Evolutionary conservation across 2,888 invertebrate species (phyloP), one percentile per base, ranked within the genome.

Genomic region (Coleophora deauratella): DNA sequence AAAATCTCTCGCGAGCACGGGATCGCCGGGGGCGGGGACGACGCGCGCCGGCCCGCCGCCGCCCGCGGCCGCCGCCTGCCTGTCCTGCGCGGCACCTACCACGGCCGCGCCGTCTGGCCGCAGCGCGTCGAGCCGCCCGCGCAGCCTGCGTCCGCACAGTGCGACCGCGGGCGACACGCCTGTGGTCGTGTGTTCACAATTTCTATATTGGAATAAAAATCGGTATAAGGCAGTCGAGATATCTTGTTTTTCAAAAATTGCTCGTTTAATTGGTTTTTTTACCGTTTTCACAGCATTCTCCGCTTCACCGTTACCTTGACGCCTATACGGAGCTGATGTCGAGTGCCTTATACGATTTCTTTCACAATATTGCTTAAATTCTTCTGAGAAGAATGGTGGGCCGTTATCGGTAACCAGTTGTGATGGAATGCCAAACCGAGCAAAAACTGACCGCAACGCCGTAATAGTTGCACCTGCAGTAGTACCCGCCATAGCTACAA

Each of bases 221-320:
- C 28, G 36, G 34, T 28, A 41, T 10, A 54, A 32, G 1, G 50
- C 49, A 7, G 33, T 36, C 13, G 41, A 27, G 3, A 47, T 32
- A 31, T 51, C 41, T 8, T 40, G 36, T 1, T 45, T 41, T 12
- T 49, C 49, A 15, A 21, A 13, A 10, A 38, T 4, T 1, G 50
- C 50, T 33, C 40, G 46, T 38, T 54, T 52, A 9, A 54, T 43
- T 0, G 40, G 40, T 12, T 43, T 46, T 43, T 52, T 54, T 1
- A 51, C 41, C n/a, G 43, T 40, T 33, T 51, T 50, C 4, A 54
- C 52, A 1, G 51, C 45, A 33, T 54, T 54, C 37, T 54, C 52
- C 3, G 52, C 54, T 1, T 46, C 48, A 1, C 50, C 54, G 15
- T 55, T 51, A 0, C 40, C 43, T 12, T 37, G 35, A 1, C 44